Base-by-base conservation (phyloP, 1,140 invertebrate species). In the Procambarus clarkii region DNA sequence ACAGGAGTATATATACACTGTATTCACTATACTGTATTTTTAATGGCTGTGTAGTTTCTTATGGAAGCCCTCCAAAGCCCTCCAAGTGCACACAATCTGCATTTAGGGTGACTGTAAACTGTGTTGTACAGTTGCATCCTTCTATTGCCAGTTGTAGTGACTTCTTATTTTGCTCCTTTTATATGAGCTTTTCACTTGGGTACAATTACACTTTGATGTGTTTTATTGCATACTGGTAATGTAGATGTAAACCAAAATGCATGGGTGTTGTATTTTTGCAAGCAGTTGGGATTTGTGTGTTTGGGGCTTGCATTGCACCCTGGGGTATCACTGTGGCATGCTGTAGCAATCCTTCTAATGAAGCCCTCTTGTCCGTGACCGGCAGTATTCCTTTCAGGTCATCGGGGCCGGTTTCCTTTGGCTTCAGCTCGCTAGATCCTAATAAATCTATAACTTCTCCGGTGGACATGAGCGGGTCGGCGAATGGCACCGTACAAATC, bases 391-490 rank as follows among this genome's bases (percentile, higher is more conserved):
- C 91, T 92, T 94, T 94, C 46, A 95, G 96, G 83, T 97, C 96
- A 93, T 97, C 96, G 92, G 97, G 97, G 86, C 97, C 97, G 15
- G 96, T 97, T 86, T 98, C 97, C 48, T 98, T 97, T 94, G 97
- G 97, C 15, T 98, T 98, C 94, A 96, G 97, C 74, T 98, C 97
- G 58, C 95, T 98, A 89, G 97, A 98, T 64, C 94, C 94, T 93
- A 93, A 82, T 94, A 94, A 91, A 71, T 92, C 87, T 21, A 89
- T 94, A 24, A 92, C 93, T 9, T 94, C 94, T 1, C 94, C 94
- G 44, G 94, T 94, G 58, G 94, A 94, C 87, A 94, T 94, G 82
- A 94, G 94, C 15, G 94, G 95, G 91, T 95, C 95, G 2, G 95
- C 94, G 93, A 94, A 95, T 86, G 95, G 95, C 13, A 54, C 74